Evolutionary conservation across 92 coral and sea anemone species (phyloP), one percentile per base, ranked within the genome.

Genomic region (Porites cylindrica): DNA sequence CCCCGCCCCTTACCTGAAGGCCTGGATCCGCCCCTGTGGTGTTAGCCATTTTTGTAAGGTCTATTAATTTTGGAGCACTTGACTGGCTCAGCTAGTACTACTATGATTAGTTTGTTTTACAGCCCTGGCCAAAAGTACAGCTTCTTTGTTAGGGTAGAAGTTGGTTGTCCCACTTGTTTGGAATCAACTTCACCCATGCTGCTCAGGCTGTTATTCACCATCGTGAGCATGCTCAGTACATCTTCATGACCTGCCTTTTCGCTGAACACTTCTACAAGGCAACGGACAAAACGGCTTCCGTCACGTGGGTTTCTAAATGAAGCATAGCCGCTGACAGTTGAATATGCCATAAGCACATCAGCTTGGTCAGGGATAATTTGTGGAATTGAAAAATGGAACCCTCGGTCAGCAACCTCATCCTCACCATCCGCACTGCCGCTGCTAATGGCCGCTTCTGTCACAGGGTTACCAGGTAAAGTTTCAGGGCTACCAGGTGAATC

Each of bases 111-210:
- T 69, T 17, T 14, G 1, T 16, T 29, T 29, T 14, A 62, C 47
- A 88, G 64, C 54, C 92, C 96, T 51, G 98, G 98, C 93, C 94
- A 90, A 74, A 96, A 94, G 85, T 76, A 96, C 63, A 96, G 66
- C 69, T 96, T 92, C 50, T 94, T 96, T 19, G 91, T 88, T 72
- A 96, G 81, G 8, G 95, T 94, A 60, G 93, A 76, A 54, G 82
- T 74, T 16, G 89, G 96, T 86, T 94, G 89, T 64, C 98, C 91
- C 8, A 95, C 92, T 78, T 96, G 98, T 70, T 92, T 96, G 11
- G 78, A 16, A 12, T 79, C 82, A 29, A 92, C 20, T 18, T 74
- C 81, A 2, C 95, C 95, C 84, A 70, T 79, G 23, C 70, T 52
- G 38, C 91, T 77, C 17, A 94, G 89, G 13, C 77, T 65, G 12